Evolutionary conservation across 2,797 vertebrate species (phyloP).

Genomic region (Morus bassanus): DNA sequence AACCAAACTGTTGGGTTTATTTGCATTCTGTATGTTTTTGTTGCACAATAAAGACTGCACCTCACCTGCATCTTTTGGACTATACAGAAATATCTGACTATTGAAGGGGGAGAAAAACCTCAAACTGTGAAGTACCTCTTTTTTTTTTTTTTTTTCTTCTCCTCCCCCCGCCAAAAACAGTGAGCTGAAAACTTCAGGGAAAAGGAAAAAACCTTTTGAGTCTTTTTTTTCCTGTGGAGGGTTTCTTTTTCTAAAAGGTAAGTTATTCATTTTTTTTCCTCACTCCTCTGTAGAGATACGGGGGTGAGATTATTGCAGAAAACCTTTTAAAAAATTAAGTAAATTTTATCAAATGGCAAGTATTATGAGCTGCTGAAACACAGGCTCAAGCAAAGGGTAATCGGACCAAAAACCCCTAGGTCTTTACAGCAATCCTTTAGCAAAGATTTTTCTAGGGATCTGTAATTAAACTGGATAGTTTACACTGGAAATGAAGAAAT

Average conservation of each 20-base stretch:
- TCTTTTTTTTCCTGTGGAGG: conserved; percentile 59
- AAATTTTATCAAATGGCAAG: conserved; percentile 75
- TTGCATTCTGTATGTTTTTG: conserved; percentile 41
- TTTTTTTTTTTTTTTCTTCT: background rate
- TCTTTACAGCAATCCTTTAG: conserved; percentile 75
- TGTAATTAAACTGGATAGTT: conserved; percentile 84
- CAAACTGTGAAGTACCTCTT: conserved; percentile 55
- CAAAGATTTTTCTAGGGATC: conserved; percentile 78
- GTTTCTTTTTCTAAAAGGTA: conserved; percentile 82
- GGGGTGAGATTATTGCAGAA: conserved; percentile 60
- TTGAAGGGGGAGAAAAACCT: conserved; percentile 48
- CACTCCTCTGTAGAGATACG: conserved; percentile 38
- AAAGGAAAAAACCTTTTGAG: conserved; percentile 36
- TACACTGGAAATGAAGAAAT: conserved; percentile 81
- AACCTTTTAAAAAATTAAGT: conserved; percentile 68
- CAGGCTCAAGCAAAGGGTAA: conserved; percentile 71
- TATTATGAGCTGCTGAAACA: conserved; percentile 74
- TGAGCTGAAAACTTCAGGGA: conserved; percentile 66
- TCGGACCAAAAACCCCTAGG: conserved; percentile 70
- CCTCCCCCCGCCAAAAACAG: background rate
- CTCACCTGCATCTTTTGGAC: conserved; percentile 67
- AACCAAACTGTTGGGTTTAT: conserved; percentile 27
- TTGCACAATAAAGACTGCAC: conserved; percentile 53
- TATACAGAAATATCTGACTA: conserved; percentile 61
- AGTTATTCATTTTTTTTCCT: conserved; percentile 52